These are phyloP conservation scores for Rousettus leschenaultii DNA, from an alignment of 2,113 vertebrate genomes.

Conservation along the genomic window DNA sequence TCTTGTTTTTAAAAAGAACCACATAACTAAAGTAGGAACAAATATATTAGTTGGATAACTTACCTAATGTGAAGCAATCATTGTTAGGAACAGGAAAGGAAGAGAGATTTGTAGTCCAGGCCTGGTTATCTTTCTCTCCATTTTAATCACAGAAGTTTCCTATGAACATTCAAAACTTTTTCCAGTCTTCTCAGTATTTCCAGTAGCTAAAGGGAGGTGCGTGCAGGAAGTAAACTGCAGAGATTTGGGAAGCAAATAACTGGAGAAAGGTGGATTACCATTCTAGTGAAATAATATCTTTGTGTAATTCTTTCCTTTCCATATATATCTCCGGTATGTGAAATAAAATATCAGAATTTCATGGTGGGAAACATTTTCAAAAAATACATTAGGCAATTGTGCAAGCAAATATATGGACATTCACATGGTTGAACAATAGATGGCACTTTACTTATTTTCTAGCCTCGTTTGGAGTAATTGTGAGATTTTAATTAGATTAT, in stretches of 20 bases:
- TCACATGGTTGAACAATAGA: constrained; percentile 20
- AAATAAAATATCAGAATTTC: constrained; percentile 40
- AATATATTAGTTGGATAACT: not conserved
- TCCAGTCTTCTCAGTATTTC: not conserved
- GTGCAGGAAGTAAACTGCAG: not conserved
- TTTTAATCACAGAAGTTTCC: not conserved
- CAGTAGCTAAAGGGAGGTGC: not conserved
- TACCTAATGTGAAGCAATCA: not conserved
- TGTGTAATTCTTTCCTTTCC: not conserved
- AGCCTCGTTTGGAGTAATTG: not conserved
- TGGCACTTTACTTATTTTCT: constrained; percentile 11
- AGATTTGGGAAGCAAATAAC: not conserved
- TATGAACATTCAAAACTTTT: not conserved
- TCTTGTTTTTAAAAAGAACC: constrained; percentile 24
- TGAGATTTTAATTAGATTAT: not conserved
- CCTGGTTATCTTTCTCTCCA: not conserved
- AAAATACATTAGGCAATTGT: not conserved
- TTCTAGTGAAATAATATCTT: not conserved
- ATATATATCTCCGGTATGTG: not conserved
- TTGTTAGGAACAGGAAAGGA: not conserved
- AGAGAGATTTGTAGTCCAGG: not conserved
- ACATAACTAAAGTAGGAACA: not conserved
- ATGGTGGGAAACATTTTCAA: not conserved
- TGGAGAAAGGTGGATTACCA: not conserved
- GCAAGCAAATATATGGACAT: not conserved